Evolutionary conservation across 2,888 invertebrate genomes (phyloP).

Genomic region (Calameuta filiformis): DNA sequence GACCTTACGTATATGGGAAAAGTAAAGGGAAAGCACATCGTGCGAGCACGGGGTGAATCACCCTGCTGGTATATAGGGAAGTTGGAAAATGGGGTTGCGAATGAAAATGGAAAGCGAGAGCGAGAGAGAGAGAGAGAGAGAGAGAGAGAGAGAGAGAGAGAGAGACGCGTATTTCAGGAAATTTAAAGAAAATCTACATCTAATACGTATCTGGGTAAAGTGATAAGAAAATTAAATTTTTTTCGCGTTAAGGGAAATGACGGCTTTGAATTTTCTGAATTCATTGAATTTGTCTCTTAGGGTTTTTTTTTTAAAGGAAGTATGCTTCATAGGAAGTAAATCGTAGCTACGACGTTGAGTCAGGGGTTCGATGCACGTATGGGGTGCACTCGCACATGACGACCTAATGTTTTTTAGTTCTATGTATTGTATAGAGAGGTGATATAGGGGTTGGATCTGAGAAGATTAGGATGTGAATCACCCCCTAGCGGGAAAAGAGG

Average conservation of each 20-base stretch:
- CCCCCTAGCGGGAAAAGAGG: not conserved
- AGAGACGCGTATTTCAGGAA: not conserved
- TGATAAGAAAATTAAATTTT: not conserved
- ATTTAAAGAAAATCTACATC: not conserved
- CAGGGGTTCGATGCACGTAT: not conserved
- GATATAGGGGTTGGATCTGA: not conserved
- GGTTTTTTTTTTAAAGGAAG: not conserved
- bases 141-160: no score
- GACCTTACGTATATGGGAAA: not conserved
- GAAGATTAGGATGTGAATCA: not conserved
- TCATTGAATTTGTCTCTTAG: not conserved
- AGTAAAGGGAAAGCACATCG: not conserved
- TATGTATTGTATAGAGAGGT: not conserved
- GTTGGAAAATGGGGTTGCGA: not conserved
- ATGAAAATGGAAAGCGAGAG: not conserved
- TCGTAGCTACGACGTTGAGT: not conserved
- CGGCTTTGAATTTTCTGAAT: not conserved
- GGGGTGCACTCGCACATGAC: not conserved
- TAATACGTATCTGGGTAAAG: not conserved
- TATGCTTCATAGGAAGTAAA: not conserved
- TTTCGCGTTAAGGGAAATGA: not conserved
- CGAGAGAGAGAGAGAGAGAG: no score
- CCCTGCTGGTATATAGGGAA: not conserved
- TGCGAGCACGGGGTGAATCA: not conserved
- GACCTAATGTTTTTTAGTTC: not conserved